Percentiles rank a stretch among this genome's conserved stretches.
These are phyloP conservation scores for Ypsolopha sequella DNA, from an alignment of 2,888 invertebrate species.

Conservation along the genomic window DNA sequence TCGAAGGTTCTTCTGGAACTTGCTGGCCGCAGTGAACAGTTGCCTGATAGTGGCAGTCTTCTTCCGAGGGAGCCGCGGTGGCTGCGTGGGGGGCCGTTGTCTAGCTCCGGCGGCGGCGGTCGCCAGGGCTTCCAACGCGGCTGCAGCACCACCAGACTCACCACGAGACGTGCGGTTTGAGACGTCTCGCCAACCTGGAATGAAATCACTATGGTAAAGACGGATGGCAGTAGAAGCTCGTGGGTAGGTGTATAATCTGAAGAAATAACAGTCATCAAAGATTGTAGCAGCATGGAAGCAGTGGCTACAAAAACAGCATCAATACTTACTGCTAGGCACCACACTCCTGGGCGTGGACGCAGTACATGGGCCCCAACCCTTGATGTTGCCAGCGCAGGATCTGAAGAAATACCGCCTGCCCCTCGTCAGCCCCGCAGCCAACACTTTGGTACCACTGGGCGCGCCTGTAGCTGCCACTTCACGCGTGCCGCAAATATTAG, in stretches of 20 bases:
- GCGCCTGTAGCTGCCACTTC: conserved; percentile 68
- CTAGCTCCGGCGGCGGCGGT: conserved; percentile 66
- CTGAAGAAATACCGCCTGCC: conserved; percentile 92
- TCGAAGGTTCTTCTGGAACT: conserved; percentile 94
- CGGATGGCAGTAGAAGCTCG: background rate
- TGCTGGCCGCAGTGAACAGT: conserved; percentile 94
- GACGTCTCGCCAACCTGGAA: conserved; percentile 87
- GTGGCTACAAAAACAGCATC: background rate
- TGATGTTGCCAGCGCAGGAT: conserved; percentile 92
- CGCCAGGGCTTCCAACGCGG: conserved; percentile 75
- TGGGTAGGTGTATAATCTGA: background rate
- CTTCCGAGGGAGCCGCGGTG: conserved; percentile 81
- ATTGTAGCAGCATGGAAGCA: background rate
- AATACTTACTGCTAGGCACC: conserved; percentile 87
- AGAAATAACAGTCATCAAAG: background rate
- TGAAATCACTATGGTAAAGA: background rate
- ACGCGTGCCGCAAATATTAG: conserved; percentile 82
- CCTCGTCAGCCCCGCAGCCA: conserved; percentile 79
- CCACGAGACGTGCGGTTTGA: conserved; percentile 75
- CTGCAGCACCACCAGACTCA: conserved; percentile 75
- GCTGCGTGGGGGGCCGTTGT: conserved; percentile 61
- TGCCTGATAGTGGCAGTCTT: conserved; percentile 93
- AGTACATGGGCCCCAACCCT: conserved; percentile 87
- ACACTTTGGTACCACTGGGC: conserved; percentile 55
- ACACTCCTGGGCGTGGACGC: conserved; percentile 86